These are phyloP conservation scores for Neotoma lepida DNA, from an alignment of 2,113 vertebrate species.

Conservation along the genomic window DNA sequence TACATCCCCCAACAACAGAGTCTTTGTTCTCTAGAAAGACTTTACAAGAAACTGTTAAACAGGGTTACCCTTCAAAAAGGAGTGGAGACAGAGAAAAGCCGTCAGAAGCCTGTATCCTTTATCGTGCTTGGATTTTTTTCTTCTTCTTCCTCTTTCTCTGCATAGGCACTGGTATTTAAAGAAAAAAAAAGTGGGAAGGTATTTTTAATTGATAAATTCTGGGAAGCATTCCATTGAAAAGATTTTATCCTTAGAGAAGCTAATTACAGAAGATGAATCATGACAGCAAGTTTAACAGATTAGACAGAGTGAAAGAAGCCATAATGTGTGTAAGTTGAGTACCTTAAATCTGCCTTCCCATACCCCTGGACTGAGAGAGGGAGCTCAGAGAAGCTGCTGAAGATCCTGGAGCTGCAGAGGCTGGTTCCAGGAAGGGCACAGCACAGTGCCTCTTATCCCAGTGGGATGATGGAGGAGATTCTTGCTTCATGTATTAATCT, in stretches of 20 bases:
- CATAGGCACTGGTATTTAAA: neutral
- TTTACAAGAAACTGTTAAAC: neutral
- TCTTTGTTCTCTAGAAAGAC: slow-evolving; percentile 51
- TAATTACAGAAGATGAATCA: neutral
- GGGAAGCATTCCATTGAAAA: slow-evolving; percentile 8
- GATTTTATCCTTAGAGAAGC: slow-evolving; percentile 38
- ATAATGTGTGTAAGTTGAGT: neutral
- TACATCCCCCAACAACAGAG: neutral
- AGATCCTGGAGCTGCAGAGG: neutral
- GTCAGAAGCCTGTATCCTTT: neutral
- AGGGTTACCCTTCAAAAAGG: neutral
- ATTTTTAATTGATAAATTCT: slow-evolving; percentile 51
- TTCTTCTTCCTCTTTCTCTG: neutral
- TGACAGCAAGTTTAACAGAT: slow-evolving; percentile 41
- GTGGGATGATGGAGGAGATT: too few species aligned
- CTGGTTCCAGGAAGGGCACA: accelerated
- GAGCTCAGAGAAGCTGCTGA: neutral
- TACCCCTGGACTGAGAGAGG: neutral
- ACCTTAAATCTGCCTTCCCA: neutral
- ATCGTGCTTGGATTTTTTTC: neutral
- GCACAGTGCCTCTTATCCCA: neutral
- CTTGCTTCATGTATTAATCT: neutral
- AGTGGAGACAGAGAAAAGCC: neutral
- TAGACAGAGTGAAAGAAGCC: neutral
- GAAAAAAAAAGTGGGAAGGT: neutral